Percentiles rank a stretch among this genome's conserved stretches.
Conservation (phyloP, 1,140 invertebrate genomes). For the Pararge aegeria region DNA sequence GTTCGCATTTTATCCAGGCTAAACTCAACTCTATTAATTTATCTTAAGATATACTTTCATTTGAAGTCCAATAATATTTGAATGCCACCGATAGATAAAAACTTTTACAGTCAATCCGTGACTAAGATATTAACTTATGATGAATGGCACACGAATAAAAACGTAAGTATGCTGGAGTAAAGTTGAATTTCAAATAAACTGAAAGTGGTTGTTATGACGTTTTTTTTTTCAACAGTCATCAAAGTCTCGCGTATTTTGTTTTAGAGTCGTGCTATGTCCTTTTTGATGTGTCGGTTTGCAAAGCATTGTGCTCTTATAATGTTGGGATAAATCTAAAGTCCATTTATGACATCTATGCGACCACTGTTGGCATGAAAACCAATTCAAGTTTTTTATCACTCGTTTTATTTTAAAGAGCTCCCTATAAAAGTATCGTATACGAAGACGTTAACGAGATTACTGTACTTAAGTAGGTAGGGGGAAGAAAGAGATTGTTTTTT, state of each 20-base stretch:
- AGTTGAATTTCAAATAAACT: constrained; percentile 26
- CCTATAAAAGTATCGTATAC: constrained; percentile 43
- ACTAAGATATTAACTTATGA: constrained; percentile 33
- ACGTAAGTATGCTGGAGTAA: constrained; percentile 13
- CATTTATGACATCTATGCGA: constrained; percentile 69
- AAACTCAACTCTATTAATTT: constrained; percentile 31
- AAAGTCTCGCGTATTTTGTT: constrained; percentile 62
- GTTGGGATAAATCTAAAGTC: constrained; percentile 69
- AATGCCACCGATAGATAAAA: constrained; percentile 70
- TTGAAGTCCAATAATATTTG: constrained; percentile 40
- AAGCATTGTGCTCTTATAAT: constrained; percentile 69
- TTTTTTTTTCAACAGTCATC: constrained; percentile 24
- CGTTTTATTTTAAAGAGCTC: constrained; percentile 58
- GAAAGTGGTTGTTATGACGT: constrained; percentile 5
- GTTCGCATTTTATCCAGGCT: constrained; percentile 7
- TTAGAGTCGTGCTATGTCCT: constrained; percentile 57
- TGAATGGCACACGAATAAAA: constrained; percentile 18
- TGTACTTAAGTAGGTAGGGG: background rate
- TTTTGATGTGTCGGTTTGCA: constrained; percentile 64
- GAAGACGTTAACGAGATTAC: constrained; percentile 28
- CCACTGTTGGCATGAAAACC: constrained; percentile 54
- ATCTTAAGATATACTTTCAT: constrained; percentile 34
- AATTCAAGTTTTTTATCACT: constrained; percentile 66
- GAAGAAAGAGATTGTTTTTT: background rate
- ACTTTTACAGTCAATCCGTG: constrained; percentile 44